Percentiles rank a stretch among this genome's conserved stretches.
These are phyloP conservation scores for Leptura quadrifasciata DNA, from an alignment of 2,888 invertebrate genomes.

Conservation along the genomic window DNA sequence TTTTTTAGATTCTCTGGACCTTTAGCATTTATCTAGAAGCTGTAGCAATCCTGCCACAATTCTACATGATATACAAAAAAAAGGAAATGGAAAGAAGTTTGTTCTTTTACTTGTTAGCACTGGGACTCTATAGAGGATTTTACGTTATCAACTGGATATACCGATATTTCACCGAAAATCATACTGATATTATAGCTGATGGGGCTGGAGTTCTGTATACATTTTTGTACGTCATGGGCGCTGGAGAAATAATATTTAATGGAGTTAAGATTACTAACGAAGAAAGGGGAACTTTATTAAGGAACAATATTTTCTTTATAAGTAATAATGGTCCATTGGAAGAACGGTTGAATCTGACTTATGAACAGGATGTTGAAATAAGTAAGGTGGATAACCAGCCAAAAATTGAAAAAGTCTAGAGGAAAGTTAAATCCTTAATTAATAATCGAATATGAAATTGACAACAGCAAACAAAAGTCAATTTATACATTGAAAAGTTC, in stretches of 20 bases:
- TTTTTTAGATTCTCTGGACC: slow-evolving; percentile 11
- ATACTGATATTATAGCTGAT: background rate
- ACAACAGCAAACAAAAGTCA: too few species aligned
- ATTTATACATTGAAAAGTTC: too few species aligned
- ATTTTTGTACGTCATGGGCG: background rate
- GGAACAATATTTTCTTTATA: slow-evolving; percentile 8
- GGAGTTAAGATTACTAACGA: background rate
- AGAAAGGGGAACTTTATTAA: background rate
- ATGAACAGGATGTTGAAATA: background rate
- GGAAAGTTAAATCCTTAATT: too few species aligned
- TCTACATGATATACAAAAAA: slow-evolving; percentile 18
- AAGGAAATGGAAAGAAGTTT: slow-evolving; percentile 4
- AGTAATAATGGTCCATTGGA: background rate
- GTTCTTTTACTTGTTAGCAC: background rate
- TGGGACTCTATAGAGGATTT: slow-evolving; percentile 13
- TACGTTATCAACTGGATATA: slow-evolving; percentile 8
- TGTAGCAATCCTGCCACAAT: slow-evolving; percentile 26
- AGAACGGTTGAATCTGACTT: background rate
- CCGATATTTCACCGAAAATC: background rate
- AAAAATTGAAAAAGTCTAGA: too few species aligned
- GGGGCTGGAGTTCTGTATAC: background rate
- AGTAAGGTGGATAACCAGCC: too few species aligned
- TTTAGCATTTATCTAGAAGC: slow-evolving; percentile 28
- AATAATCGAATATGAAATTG: too few species aligned
- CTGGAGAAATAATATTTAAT: background rate